phyloP scores from a whole-genome alignment of 1,140 invertebrate genomes.

The Drosophila ficusphila region DNA sequence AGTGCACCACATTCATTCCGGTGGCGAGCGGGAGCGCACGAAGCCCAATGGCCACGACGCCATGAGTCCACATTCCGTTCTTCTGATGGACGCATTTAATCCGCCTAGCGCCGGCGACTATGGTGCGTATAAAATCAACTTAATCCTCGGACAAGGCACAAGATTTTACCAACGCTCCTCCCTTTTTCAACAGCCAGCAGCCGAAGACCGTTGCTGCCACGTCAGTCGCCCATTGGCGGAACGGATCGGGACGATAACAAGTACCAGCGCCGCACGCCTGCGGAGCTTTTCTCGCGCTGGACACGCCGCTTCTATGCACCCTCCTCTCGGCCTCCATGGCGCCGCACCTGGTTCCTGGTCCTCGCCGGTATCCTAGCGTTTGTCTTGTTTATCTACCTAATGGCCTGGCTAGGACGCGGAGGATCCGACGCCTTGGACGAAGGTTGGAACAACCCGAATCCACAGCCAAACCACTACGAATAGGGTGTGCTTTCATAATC shows the following conservation, averaged over 20 bases:
- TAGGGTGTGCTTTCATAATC: conserved; percentile 39
- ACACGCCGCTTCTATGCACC: conserved; percentile 83
- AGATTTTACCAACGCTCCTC: too few species aligned
- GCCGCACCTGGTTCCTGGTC: conserved; percentile 81
- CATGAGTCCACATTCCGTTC: conserved; percentile 81
- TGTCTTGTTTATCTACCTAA: conserved; percentile 75
- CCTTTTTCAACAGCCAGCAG: conserved; percentile 61
- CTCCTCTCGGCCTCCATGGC: conserved; percentile 82
- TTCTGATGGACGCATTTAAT: conserved; percentile 83
- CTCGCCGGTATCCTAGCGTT: conserved; percentile 73
- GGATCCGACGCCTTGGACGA: conserved; percentile 60
- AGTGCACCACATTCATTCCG: conserved; percentile 71
- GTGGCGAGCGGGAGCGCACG: conserved; percentile 65
- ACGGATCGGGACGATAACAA: conserved; percentile 83
- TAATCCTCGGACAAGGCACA: too few species aligned
- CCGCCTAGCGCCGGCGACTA: conserved; percentile 71
- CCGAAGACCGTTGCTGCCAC: conserved; percentile 71
- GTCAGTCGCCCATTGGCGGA: conserved; percentile 79
- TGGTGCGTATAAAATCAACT: too few species aligned
- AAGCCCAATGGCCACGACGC: conserved; percentile 66
- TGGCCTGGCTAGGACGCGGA: conserved; percentile 76
- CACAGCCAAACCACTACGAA: conserved; percentile 78
- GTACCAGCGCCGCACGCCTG: conserved; percentile 79
- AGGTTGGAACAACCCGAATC: conserved; percentile 79
- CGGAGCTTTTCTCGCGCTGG: conserved; percentile 83